Evolutionary conservation across 1,140 invertebrate species (phyloP), one percentile per base, ranked within the genome.

Genomic region (Drosophila setifemur): DNA sequence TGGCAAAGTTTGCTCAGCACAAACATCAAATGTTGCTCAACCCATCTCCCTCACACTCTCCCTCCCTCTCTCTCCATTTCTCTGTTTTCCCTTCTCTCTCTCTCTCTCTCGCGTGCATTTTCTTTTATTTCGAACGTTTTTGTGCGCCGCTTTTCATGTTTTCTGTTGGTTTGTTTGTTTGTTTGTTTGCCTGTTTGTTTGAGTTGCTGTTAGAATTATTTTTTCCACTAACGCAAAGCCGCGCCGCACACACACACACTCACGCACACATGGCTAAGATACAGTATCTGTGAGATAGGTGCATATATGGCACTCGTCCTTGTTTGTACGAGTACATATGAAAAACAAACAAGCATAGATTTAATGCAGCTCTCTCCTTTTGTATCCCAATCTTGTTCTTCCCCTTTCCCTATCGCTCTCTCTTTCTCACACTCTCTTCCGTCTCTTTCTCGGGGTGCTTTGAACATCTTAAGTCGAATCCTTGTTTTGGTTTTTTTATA

Each of bases 191-290:
- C 72, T 83, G 79, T 77, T 73, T 83, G 79, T 83, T 83, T 83
- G 79, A 83, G 79, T 85, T 83, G 79, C 79, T 83, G 79, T 83
- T 83, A 83, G 79, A 83, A 83, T 83, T 85, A 83, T 83, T 83
- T 83, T 83, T 83, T 85, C 60, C 64, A 75, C 79, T 83, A 83
- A 85, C 70, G 74, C 60, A 83, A 85, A 83, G 79, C 77, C 77
- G 79, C 79, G 79, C 66, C 55, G 64, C 54, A 71, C 79, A 76
- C 57, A 60, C 75, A 63, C 60, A 64, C 31, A 37, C 44, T 40
- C 42, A 42, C 16, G 54, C 37, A 40, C 18, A 53, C 19, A 61
- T 11, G 14, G 4, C n/a, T 33, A 31, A 25, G 53, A 61, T 61
- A 61, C 53, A 58, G 23, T 18, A 11, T 18, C 5, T 48, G 25